A percentile compares a stretch with the other conserved stretches of the same genome.
These are phyloP conservation scores for Tragulus kanchil DNA, from an alignment of 2,113 vertebrate genomes.

Conservation along the genomic window DNA sequence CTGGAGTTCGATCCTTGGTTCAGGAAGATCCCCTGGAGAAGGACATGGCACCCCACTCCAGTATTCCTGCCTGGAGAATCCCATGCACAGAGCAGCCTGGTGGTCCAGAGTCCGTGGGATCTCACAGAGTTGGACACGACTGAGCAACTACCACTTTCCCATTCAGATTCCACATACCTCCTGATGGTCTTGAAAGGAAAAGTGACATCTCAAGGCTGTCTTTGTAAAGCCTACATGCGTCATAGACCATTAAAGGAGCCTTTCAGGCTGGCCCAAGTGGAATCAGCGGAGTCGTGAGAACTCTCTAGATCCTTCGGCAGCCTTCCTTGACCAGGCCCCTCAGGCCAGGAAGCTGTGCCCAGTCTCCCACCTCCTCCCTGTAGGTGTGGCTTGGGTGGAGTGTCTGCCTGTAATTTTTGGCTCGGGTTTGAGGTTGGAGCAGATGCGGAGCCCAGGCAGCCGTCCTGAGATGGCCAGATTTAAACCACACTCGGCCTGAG, in stretches of 20 bases:
- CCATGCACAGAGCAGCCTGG: too few species aligned
- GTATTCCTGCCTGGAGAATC: too few species aligned
- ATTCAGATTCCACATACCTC: neutral
- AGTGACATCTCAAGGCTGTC: neutral
- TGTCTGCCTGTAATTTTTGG: conserved; percentile 43
- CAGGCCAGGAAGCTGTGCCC: neutral
- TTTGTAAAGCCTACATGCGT: neutral
- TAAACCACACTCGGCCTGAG: neutral
- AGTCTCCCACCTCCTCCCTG: neutral
- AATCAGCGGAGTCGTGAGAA: neutral
- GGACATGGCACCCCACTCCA: too few species aligned
- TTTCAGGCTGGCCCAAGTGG: neutral
- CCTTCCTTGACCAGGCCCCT: neutral
- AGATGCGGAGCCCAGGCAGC: conserved; percentile 12
- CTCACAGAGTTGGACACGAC: too few species aligned
- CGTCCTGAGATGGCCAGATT: conserved; percentile 51
- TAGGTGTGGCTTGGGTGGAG: conserved; percentile 49
- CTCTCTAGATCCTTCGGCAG: neutral
- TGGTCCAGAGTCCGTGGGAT: too few species aligned
- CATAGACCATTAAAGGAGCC: neutral
- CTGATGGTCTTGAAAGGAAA: neutral
- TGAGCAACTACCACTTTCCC: too few species aligned
- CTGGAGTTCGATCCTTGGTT: too few species aligned
- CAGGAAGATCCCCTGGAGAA: too few species aligned
- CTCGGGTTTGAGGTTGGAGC: conserved; percentile 46